Percentiles rank a stretch among this genome's conserved stretches.
Conservation (phyloP, 2,888 invertebrate genomes). For the Lasioglossum leucozonium region DNA sequence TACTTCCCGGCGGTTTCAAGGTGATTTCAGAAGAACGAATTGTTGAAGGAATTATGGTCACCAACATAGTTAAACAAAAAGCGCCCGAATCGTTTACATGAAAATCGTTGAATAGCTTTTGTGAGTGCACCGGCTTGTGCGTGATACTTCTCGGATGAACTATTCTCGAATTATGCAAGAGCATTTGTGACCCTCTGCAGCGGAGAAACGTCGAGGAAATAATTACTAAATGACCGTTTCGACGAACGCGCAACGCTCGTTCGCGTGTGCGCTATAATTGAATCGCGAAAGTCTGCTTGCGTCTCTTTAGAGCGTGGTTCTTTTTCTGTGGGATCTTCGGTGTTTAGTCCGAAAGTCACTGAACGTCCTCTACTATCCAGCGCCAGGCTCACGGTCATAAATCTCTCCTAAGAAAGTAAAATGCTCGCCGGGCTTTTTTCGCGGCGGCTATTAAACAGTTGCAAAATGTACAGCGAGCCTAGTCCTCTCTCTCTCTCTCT, state of each 20-base stretch:
- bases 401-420: constrained; percentile 55
- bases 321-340: background rate
- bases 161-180: too few species aligned
- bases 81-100: too few species aligned
- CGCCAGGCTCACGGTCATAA: constrained; percentile 40
- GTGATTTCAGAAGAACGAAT: too few species aligned
- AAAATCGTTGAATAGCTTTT: too few species aligned
- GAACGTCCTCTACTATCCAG: background rate
- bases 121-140: too few species aligned
- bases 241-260: background rate
- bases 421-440: constrained; percentile 38
- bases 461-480: constrained; percentile 46
- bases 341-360: background rate
- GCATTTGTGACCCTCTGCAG: too few species aligned
- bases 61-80: too few species aligned
- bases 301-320: background rate
- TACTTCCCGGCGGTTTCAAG: too few species aligned
- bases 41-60: too few species aligned
- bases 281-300: background rate
- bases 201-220: too few species aligned
- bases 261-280: background rate
- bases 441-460: constrained; percentile 54
- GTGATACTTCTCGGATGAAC: too few species aligned
- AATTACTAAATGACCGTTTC: too few species aligned
- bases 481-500: background rate